These are phyloP conservation scores for Eupeodes luniger DNA, from an alignment of 2,888 invertebrate species.

Conservation along the genomic window DNA sequence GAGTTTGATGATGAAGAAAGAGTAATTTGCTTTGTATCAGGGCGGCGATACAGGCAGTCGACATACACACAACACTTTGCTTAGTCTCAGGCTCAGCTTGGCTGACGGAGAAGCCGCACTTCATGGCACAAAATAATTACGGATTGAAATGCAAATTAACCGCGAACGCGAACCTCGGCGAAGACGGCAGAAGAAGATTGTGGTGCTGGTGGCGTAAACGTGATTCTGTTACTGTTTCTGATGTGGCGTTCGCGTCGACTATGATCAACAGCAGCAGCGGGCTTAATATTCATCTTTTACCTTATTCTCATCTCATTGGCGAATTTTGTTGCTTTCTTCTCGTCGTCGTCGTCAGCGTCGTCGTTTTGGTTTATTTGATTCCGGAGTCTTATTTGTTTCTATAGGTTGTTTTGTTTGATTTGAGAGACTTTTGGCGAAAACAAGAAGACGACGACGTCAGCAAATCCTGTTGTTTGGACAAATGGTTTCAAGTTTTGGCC, in stretches of 20 bases:
- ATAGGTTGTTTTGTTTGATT: not conserved
- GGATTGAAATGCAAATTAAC: conserved; percentile 33
- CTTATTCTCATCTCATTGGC: conserved; percentile 56
- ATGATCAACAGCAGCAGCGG: conserved; percentile 26
- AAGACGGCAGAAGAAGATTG: conserved; percentile 26
- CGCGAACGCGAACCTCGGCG: not conserved
- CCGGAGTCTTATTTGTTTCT: not conserved
- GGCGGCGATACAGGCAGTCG: conserved; percentile 30
- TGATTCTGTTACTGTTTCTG: conserved; percentile 40
- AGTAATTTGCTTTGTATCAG: conserved; percentile 30
- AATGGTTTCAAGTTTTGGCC: not conserved
- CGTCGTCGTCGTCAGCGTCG: not conserved
- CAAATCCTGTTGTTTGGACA: conserved; percentile 32
- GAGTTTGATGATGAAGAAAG: conserved; percentile 31
- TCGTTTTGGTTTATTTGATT: conserved; percentile 9
- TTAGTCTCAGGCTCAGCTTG: conserved; percentile 33
- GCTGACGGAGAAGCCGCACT: conserved; percentile 52
- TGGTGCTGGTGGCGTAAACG: conserved; percentile 23
- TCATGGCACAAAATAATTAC: conserved; percentile 69
- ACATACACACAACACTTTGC: conserved; percentile 51
- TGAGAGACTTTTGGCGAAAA: not conserved
- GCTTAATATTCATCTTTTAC: conserved; percentile 59
- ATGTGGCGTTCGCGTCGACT: conserved; percentile 43
- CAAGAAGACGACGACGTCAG: conserved; percentile 53
- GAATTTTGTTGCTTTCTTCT: conserved; percentile 53